phyloP scores from a whole-genome alignment of 2,113 vertebrate species.

The Siphamia tubifer region DNA sequence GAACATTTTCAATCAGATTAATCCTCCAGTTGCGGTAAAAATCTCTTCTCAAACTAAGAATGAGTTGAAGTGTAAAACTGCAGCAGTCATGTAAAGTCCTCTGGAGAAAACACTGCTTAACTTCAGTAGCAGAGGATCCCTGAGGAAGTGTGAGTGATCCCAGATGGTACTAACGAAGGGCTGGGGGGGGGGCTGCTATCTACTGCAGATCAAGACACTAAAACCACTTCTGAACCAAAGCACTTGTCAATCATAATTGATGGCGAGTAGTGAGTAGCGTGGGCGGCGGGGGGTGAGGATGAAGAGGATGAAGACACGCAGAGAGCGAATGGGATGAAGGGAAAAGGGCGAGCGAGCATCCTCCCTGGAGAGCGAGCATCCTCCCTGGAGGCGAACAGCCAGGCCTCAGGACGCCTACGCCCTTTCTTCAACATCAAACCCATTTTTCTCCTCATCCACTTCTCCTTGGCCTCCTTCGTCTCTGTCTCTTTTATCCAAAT shows the following conservation, averaged over 20 bases:
- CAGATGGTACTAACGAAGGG: conserved; percentile 17
- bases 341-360: conserved; percentile 16
- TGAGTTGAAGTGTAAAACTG: conserved; percentile 20
- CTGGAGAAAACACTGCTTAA: not conserved
- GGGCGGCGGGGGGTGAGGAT: conserved; percentile 6
- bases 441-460: conserved; percentile 35
- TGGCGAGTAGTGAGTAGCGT: conserved; percentile 46
- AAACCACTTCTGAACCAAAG: conserved; percentile 38
- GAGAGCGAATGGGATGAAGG: conserved; percentile 4
- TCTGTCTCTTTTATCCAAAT: conserved; percentile 30
- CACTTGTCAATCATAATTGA: conserved; percentile 69
- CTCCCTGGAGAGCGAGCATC: conserved; percentile 27
- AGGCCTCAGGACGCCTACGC: conserved; percentile 40
- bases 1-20: no score
- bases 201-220: conserved; percentile 53
- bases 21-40: not conserved
- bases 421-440: conserved; percentile 66
- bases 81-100: conserved; percentile 28
- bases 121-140: conserved; percentile 14
- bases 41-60: not conserved
- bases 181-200: conserved; percentile 2
- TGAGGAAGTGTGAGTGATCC: conserved; percentile 6
- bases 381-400: conserved; percentile 46
- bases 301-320: conserved; percentile 28
- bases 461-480: not conserved